Conservation (phyloP, 2,888 invertebrate genomes). For the Troglohyphantes excavatus region DNA sequence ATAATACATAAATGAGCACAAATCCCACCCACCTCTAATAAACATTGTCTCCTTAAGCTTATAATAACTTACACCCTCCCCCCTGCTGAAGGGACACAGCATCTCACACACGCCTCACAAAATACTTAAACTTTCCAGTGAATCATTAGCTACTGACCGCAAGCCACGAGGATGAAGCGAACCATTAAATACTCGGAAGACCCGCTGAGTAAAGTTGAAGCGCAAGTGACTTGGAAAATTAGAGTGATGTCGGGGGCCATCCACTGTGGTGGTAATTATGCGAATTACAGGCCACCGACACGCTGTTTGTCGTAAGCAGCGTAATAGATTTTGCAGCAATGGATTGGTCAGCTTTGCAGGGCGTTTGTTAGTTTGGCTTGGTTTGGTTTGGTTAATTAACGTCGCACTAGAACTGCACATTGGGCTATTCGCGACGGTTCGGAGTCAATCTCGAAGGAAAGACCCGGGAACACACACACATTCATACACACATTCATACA, state of each 20-base stretch:
- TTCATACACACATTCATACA: no score
- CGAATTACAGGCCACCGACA: background rate
- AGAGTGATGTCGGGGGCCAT: slow-evolving; percentile 2
- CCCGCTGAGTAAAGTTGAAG: background rate
- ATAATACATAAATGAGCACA: background rate
- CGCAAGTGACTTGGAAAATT: slow-evolving; percentile 25
- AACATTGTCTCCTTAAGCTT: background rate
- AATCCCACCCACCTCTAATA: background rate
- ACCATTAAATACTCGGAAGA: slow-evolving; percentile 30
- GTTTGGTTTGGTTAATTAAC: background rate
- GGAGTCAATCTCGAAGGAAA: no score
- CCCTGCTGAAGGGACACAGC: background rate
- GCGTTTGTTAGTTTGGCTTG: no score
- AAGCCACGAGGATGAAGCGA: background rate
- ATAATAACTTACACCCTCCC: slow-evolving; percentile 32
- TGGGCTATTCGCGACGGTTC: no score
- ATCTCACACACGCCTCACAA: background rate
- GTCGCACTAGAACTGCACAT: no score
- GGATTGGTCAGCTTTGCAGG: background rate
- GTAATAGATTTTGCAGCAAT: background rate
- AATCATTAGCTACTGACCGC: slow-evolving; percentile 50
- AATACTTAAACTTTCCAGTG: slow-evolving; percentile 25
- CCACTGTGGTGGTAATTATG: slow-evolving; percentile 1
- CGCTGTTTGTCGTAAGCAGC: background rate
- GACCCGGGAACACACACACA: no score